Conservation (phyloP, 1,140 invertebrate genomes). For the Neoseiulus cucumeris region DNA sequence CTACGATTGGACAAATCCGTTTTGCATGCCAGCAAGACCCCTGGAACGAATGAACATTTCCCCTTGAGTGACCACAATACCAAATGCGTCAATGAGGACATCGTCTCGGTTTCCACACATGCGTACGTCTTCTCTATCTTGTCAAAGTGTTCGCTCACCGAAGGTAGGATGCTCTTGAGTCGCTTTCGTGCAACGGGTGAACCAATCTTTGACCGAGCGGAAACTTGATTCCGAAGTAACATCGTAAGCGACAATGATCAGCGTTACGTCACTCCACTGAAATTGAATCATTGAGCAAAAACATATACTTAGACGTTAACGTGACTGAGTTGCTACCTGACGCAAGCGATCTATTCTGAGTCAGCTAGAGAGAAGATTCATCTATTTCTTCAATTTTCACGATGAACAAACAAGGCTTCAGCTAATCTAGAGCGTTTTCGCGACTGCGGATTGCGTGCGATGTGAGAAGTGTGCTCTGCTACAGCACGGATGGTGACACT, state of each 20-base stretch:
- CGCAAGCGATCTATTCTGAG: not conserved
- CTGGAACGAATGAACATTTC: not conserved
- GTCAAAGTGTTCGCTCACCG: not conserved
- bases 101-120: too few species aligned
- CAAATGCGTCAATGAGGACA: too few species aligned
- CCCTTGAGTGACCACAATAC: too few species aligned
- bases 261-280: not conserved
- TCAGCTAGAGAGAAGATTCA: not conserved
- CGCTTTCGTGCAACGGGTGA: not conserved
- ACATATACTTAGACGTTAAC: not conserved
- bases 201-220: not conserved
- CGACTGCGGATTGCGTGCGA: not conserved
- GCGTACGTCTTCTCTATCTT: too few species aligned
- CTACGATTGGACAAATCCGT: not conserved
- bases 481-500: not conserved
- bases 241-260: not conserved
- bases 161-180: conserved; percentile 4
- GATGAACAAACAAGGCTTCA: not conserved
- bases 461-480: not conserved
- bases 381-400: not conserved
- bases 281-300: not conserved
- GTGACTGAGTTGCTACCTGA: not conserved
- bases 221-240: not conserved
- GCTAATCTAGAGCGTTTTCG: not conserved
- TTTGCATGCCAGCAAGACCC: not conserved